Conservation (phyloP, 1,140 invertebrate species). For the Drosophila busckii region DNA sequence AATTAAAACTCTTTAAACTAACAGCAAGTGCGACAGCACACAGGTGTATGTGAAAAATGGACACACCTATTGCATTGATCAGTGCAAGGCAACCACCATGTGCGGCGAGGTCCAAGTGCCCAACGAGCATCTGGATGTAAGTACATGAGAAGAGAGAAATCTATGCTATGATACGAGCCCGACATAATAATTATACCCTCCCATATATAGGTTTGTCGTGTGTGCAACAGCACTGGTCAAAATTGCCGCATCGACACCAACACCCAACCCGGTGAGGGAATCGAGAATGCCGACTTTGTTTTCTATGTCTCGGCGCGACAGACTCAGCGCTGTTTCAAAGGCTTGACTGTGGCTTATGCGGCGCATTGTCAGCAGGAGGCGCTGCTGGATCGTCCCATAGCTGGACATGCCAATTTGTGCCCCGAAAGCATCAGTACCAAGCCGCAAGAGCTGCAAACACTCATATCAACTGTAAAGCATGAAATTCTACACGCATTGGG, state of each 20-base stretch:
- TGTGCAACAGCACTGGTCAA: conserved; percentile 91
- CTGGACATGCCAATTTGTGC: conserved; percentile 98
- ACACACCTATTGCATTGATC: conserved; percentile 91
- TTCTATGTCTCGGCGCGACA: conserved; percentile 97
- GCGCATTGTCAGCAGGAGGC: conserved; percentile 99
- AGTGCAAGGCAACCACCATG: conserved; percentile 91
- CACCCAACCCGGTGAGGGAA: conserved; percentile 83
- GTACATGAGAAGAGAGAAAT: too few relatives aligned
- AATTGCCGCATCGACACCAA: conserved; percentile 82
- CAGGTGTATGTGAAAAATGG: conserved; percentile 91
- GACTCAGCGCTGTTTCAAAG: conserved; percentile 93
- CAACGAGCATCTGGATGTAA: conserved; percentile 93
- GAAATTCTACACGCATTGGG: conserved; percentile 98
- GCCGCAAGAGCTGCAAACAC: conserved; percentile 93
- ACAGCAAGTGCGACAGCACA: conserved; percentile 88
- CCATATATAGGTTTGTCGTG: conserved; percentile 86
- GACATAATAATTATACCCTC: background rate
- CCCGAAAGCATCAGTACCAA: conserved; percentile 96
- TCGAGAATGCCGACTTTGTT: conserved; percentile 94
- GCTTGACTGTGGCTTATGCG: conserved; percentile 96
- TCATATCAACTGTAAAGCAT: conserved; percentile 98
- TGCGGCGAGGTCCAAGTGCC: conserved; percentile 97
- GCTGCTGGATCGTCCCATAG: conserved; percentile 95
- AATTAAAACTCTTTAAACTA: conserved; percentile 47
- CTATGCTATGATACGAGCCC: too few relatives aligned